A percentile compares a stretch with the other conserved stretches of the same genome.
These are phyloP conservation scores for Anolis sagrei DNA, from an alignment of 2,113 vertebrate species.

Conservation along the genomic window DNA sequence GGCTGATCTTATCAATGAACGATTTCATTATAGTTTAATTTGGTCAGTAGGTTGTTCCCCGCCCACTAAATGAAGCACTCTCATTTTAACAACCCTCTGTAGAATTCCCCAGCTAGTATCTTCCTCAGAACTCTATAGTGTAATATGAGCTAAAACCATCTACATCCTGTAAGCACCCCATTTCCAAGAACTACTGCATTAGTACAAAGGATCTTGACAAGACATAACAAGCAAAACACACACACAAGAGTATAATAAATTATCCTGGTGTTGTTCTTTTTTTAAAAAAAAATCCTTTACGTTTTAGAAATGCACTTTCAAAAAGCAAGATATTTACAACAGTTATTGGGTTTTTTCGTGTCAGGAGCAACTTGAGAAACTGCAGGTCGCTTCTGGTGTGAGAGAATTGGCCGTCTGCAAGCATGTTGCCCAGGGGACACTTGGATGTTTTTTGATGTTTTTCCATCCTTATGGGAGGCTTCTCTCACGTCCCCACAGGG, in stretches of 20 bases:
- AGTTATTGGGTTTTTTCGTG: too few species aligned
- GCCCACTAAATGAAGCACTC: background rate
- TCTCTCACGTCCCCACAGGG: too few species aligned
- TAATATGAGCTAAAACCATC: background rate
- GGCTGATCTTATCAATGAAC: conserved; percentile 13
- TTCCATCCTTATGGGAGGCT: too few species aligned
- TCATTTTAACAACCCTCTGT: background rate
- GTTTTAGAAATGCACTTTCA: background rate
- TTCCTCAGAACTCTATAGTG: background rate
- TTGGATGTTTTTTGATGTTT: too few species aligned
- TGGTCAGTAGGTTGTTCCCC: background rate
- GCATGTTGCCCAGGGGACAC: too few species aligned
- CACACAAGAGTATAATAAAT: background rate
- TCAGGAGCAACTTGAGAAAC: too few species aligned
- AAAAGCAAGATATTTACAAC: background rate
- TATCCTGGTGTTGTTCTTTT: background rate
- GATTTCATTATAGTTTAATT: background rate
- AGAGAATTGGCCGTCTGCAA: too few species aligned
- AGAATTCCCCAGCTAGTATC: background rate
- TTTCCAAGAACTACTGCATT: background rate
- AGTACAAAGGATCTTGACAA: background rate
- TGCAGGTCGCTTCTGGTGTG: too few species aligned
- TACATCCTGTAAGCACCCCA: background rate
- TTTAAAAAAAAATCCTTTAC: background rate
- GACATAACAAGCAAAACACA: background rate